phyloP scores from a whole-genome alignment of 2,113 vertebrate genomes.

The Symphodus melops region DNA sequence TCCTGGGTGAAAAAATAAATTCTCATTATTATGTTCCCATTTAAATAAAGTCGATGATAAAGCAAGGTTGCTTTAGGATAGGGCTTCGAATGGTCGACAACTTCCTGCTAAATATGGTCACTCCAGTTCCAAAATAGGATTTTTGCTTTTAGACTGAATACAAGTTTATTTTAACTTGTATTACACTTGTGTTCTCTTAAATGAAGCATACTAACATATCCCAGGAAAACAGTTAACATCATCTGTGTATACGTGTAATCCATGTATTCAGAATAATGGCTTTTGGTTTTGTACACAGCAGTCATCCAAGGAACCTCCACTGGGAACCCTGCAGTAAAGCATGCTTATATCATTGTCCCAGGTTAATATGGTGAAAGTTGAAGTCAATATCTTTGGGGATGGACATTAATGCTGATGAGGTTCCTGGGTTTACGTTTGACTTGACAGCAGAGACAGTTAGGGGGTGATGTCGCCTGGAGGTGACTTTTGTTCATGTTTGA shows the following conservation, averaged over 20 bases:
- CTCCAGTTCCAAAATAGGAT: too few relatives aligned
- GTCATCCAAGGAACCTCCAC: background rate
- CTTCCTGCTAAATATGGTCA: too few relatives aligned
- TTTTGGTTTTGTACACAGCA: background rate
- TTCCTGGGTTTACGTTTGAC: background rate
- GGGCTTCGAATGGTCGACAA: too few relatives aligned
- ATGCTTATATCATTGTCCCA: background rate
- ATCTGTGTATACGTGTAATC: background rate
- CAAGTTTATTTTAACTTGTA: background rate
- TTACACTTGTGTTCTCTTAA: background rate
- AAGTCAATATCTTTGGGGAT: background rate
- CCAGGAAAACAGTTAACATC: background rate
- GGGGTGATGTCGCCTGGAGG: background rate
- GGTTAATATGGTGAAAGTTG: background rate
- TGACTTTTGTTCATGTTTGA: constrained; percentile 10
- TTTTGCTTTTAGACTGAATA: background rate
- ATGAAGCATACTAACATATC: background rate
- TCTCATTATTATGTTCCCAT: too few relatives aligned
- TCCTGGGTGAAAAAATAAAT: constrained; percentile 83
- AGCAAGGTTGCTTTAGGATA: too few relatives aligned
- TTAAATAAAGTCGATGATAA: too few relatives aligned
- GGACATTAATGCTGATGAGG: background rate
- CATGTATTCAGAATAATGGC: background rate
- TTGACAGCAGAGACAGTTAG: background rate
- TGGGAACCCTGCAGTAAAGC: background rate